Conservation (phyloP, 2,113 vertebrate species). For the Chaetodon trifascialis region DNA sequence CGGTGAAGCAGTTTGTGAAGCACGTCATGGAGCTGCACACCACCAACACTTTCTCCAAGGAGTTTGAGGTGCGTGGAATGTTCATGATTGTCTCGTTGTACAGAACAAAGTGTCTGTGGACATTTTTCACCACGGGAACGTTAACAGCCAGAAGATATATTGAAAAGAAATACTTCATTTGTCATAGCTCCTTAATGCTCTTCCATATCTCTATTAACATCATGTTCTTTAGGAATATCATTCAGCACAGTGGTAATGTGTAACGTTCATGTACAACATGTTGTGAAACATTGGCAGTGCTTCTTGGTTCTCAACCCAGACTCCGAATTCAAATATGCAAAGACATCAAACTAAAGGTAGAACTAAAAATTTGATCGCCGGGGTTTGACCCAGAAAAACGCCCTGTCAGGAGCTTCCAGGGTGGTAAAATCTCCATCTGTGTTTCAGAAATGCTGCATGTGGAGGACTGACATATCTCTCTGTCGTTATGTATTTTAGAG, state of each 20-base stretch:
- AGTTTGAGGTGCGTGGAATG: conserved; percentile 91
- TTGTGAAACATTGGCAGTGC: not conserved
- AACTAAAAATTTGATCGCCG: not conserved
- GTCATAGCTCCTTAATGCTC: conserved; percentile 67
- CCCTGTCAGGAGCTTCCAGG: not conserved
- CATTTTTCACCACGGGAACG: not conserved
- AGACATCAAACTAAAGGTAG: not conserved
- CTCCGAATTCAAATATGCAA: not conserved
- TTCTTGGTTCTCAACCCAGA: not conserved
- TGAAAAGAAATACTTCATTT: conserved; percentile 17
- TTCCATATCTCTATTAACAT: conserved; percentile 71
- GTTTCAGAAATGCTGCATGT: not conserved
- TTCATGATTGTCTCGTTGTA: not conserved
- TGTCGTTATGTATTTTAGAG: not conserved
- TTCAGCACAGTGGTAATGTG: conserved; percentile 5
- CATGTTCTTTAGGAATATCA: conserved; percentile 29
- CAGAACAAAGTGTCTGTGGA: not conserved
- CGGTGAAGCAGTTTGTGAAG: conserved; percentile 95
- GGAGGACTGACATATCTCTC: not conserved
- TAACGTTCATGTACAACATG: not conserved
- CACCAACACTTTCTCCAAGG: conserved; percentile 94
- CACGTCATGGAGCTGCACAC: conserved; percentile 94
- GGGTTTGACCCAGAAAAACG: not conserved
- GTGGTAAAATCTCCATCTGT: not conserved
- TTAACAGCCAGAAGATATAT: not conserved